Evolutionary conservation across 2,888 invertebrate genomes (phyloP), one percentile per base, ranked within the genome.

Genomic region (Cistogaster globosa): DNA sequence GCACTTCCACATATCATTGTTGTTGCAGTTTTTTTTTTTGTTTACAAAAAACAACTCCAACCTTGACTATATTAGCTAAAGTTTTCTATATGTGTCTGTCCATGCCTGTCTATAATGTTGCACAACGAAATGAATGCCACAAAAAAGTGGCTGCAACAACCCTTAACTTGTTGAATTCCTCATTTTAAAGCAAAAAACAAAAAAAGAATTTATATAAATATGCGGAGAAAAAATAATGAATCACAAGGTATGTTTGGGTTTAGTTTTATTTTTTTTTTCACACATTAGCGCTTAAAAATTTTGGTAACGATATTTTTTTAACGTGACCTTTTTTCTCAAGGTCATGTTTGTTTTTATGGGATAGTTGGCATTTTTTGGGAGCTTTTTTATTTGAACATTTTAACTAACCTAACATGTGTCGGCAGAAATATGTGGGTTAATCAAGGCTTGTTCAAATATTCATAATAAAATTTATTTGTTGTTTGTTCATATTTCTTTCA

Each of bases 101-200:
- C 32, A 36, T 48, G 69, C 51, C 68, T 69, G 74, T 69, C 69
- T 80, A 36, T 74, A 68, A n/a, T 68, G 58, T 71, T 85, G 82
- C 82, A 82, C 82, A 72, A 72, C 68, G 78, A 78, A 83, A 83
- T 79, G 71, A 87, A 83, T 83, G 58, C 87, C 84, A 82, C 79
- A 86, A 76, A 87, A 79, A 85, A 87, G 68, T 84, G 77, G 74
- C 81, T 84, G 86, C 78, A 81, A 76, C 91, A 90, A 90, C 91
- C 91, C 91, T 89, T 90, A 90, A 91, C 90, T 90, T 91, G 90
- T 91, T 91, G 90, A 89, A 89, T 88, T 89, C 85, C 86, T 45
- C 32, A 62, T 74, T 36, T 62, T 72, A 51, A 11, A 67, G 53
- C 12, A 51, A 53, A 58, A 67, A 82, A 58, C 26, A 55, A 20